These are phyloP conservation scores for Saccostrea cuccullata DNA, from an alignment of 1,140 invertebrate genomes.

Conservation along the genomic window DNA sequence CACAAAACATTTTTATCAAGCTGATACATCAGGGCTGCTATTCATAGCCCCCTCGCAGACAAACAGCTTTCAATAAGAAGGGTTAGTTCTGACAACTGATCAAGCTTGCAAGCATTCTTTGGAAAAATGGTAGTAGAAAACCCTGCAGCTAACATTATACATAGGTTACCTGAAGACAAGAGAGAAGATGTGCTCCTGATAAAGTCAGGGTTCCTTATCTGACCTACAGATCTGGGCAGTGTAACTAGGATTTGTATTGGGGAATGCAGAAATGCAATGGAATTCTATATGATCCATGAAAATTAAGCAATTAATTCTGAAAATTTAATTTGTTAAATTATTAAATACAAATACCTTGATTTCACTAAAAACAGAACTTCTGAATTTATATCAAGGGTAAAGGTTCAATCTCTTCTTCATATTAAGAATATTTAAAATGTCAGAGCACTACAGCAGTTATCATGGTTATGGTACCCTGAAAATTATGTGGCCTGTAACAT, in stretches of 20 bases:
- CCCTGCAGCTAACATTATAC: not conserved
- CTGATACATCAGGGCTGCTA: not conserved
- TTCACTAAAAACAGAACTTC: too few relatives aligned
- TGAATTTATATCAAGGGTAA: too few relatives aligned
- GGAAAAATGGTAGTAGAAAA: not conserved
- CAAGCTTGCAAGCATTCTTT: not conserved
- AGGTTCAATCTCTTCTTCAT: too few relatives aligned
- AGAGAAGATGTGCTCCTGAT: not conserved
- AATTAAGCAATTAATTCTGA: too few relatives aligned
- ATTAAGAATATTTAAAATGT: too few relatives aligned
- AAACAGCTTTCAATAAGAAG: slow-evolving; percentile 19
- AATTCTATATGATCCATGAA: too few relatives aligned
- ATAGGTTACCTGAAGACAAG: not conserved
- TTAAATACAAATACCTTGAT: too few relatives aligned
- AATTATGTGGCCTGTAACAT: too few relatives aligned
- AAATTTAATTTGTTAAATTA: too few relatives aligned
- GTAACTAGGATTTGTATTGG: not conserved
- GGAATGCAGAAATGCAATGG: too few relatives aligned
- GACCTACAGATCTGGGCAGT: not conserved
- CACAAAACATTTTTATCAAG: slow-evolving; percentile 28
- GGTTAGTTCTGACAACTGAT: not conserved
- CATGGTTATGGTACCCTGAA: too few relatives aligned
- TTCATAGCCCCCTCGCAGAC: not conserved
- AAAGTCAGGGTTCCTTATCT: not conserved
- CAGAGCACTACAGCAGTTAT: too few relatives aligned